These are phyloP conservation scores for Patella depressa DNA, from an alignment of 2,888 invertebrate species.

Conservation along the genomic window DNA sequence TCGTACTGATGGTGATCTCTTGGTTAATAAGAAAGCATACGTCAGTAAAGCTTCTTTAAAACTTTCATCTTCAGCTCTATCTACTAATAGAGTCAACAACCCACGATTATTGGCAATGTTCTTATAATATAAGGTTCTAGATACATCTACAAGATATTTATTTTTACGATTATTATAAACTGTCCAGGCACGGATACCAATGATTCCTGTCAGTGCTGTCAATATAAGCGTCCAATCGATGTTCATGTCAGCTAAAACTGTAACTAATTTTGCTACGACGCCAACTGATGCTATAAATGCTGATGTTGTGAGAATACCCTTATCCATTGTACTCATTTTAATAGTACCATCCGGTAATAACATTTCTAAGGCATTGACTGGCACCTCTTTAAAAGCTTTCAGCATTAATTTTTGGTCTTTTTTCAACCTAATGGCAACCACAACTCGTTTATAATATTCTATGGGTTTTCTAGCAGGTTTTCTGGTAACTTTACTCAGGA, in stretches of 20 bases:
- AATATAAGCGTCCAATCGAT: conserved; percentile 59
- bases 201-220: conserved; percentile 50
- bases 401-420: conserved; percentile 67
- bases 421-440: conserved; percentile 67
- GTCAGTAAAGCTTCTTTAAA: conserved; percentile 67
- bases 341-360: conserved; percentile 66
- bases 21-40: conserved; percentile 64
- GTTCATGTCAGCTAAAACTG: conserved; percentile 52
- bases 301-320: conserved; percentile 51
- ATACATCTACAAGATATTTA: conserved; percentile 61
- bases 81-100: conserved; percentile 65
- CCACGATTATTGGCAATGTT: conserved; percentile 69
- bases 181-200: conserved; percentile 54
- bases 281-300: conserved; percentile 48
- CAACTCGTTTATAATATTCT: conserved; percentile 67
- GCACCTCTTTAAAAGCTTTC: conserved; percentile 70
- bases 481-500: conserved; percentile 27
- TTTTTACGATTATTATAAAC: conserved; percentile 61
- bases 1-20: conserved; percentile 46
- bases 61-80: conserved; percentile 69
- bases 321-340: conserved; percentile 58
- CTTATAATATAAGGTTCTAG: conserved; percentile 66
- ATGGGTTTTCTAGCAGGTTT: conserved; percentile 40
- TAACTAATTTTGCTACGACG: conserved; percentile 61
- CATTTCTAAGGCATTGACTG: conserved; percentile 63